Evolutionary conservation across 1,140 invertebrate genomes (phyloP), one percentile per base, ranked within the genome.

Genomic region (Rhizoglyphus robini): DNA sequence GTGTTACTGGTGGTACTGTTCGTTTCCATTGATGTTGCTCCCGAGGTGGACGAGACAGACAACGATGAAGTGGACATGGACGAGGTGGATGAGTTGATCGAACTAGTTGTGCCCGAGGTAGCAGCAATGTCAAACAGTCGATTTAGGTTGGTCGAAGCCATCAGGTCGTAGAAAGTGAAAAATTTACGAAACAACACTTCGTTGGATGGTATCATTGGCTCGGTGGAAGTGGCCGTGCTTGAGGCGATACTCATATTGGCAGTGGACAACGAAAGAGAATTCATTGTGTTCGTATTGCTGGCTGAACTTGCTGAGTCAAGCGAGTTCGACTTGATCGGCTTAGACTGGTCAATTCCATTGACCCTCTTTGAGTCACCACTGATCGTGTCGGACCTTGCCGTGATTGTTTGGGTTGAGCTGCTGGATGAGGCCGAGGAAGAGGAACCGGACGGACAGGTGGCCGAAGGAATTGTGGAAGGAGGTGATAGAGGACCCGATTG

Each of bases 91-190:
- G 36, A 41, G 18, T 41, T 41, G 36, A 41, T 18, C 36, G 36
- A 41, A 41, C 36, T 41, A 8, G 36, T 11, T 41, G 36, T 11
- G 8, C 36, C 36, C 8, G 51, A 32, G 8, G 51, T 8, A 27
- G 20, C 23, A 23, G 51, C 15, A 8, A 32, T 8, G 8, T 54
- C 4, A 60, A 60, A 60, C 11, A 60, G 30, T 13, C 58, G 15
- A 34, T 60, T 13, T 2, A 38, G 58, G 15, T 30, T 32, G 2
- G 27, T 34, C 3, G 58, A 30, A 18, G 58, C 31, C 29, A 60
- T 11, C 3, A 60, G 29, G 36, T 60, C 58, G 15, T 38, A 60
- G 27, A 60, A 60, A 27, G 58, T 60, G 20, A 60, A 60, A 46
- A 34, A 60, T 46, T 46, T 34, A 27, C 58, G 15, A 46, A 60